Percentiles rank a stretch among this genome's conserved stretches.
phyloP scores from a whole-genome alignment of 1,140 invertebrate genomes.

The Listronotus oregonensis region DNA sequence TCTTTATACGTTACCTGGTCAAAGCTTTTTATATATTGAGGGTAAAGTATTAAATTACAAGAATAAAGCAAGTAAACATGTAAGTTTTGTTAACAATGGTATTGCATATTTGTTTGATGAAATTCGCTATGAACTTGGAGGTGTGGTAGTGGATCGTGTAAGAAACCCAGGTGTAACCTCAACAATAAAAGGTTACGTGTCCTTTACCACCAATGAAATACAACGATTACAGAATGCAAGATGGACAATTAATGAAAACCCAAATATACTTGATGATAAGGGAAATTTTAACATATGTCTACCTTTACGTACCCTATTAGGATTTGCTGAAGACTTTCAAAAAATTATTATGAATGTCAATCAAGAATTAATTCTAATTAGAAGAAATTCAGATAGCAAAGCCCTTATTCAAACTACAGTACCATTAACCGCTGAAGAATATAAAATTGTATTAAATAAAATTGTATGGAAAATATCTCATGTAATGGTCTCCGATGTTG shows the following conservation, averaged over 20 bases:
- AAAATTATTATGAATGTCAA: constrained; percentile 18
- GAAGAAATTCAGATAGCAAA: constrained; percentile 11
- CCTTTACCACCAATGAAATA: background rate
- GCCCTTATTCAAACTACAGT: constrained; percentile 4
- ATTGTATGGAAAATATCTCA: constrained; percentile 15
- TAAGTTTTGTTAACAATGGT: too few species aligned
- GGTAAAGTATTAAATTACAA: too few species aligned
- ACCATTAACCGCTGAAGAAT: background rate
- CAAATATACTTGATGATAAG: background rate
- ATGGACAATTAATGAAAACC: background rate
- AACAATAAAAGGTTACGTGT: too few species aligned
- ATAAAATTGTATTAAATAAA: constrained; percentile 15
- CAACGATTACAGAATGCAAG: constrained; percentile 6
- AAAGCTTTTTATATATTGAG: too few species aligned
- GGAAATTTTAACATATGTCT: constrained; percentile 15
- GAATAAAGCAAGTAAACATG: too few species aligned
- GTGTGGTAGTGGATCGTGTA: too few species aligned
- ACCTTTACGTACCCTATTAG: constrained; percentile 13
- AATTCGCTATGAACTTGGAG: too few species aligned
- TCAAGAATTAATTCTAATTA: constrained; percentile 17
- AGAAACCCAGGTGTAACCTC: too few species aligned
- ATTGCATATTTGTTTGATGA: too few species aligned
- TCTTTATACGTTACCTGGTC: too few species aligned
- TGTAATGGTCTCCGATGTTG: too few species aligned
- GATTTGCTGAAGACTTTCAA: constrained; percentile 17